A percentile compares a stretch with the other conserved stretches of the same genome.
Evolutionary conservation across 2,113 vertebrate species (phyloP).

Genomic region (Istiophorus platypterus): DNA sequence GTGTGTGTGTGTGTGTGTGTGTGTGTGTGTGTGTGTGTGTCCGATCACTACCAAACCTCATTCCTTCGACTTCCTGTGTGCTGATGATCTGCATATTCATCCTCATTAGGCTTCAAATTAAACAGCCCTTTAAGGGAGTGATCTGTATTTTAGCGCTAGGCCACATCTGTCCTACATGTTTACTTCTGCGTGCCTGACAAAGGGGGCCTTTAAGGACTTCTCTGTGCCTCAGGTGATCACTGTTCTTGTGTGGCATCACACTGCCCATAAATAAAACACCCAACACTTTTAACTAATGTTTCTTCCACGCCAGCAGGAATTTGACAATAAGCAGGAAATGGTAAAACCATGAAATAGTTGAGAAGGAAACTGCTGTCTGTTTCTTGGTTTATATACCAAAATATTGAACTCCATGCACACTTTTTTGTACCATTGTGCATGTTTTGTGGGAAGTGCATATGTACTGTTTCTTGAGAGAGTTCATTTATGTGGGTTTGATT

Average conservation of each 20-base stretch:
- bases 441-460: conserved; percentile 36
- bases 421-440: conserved; percentile 5
- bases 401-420: conserved; percentile 34
- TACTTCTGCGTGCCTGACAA: conserved; percentile 79
- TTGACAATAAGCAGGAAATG: conserved; percentile 70
- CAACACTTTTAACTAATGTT: conserved; percentile 75
- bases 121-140: conserved; percentile 76
- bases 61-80: conserved; percentile 52
- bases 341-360: conserved; percentile 53
- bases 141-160: conserved; percentile 83
- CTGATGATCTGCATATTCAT: conserved; percentile 79
- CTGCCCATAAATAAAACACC: conserved; percentile 83
- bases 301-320: conserved; percentile 50
- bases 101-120: conserved; percentile 78
- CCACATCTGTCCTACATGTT: conserved; percentile 84
- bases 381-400: conserved; percentile 33
- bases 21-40: background rate
- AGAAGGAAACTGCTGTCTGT: conserved; percentile 48
- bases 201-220: conserved; percentile 77
- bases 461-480: conserved; percentile 50
- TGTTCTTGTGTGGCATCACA: conserved; percentile 86
- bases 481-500: conserved; percentile 61
- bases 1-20: conserved; percentile 25
- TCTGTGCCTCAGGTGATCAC: conserved; percentile 83
- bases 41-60: conserved; percentile 44